A percentile compares a stretch with the other conserved stretches of the same genome.
These are phyloP conservation scores for Smutsia gigantea DNA, from an alignment of 2,797 vertebrate genomes.

Conservation along the genomic window DNA sequence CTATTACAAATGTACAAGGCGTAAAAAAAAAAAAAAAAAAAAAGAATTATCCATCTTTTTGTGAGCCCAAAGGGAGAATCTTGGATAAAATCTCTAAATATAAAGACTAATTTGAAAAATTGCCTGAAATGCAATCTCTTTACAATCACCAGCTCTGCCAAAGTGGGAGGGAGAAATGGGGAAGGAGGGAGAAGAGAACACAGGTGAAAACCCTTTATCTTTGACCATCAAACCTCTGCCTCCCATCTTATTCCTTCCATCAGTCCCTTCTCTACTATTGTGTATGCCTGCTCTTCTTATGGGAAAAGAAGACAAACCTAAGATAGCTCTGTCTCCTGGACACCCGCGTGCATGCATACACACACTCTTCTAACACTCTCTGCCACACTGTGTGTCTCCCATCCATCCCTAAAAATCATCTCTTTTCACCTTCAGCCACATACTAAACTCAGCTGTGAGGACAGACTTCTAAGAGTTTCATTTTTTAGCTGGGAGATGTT, in stretches of 20 bases:
- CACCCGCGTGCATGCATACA: too few species aligned
- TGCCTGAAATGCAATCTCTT: background rate
- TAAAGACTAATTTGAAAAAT: background rate
- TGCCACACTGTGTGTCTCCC: background rate
- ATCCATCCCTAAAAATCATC: background rate
- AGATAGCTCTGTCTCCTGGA: background rate
- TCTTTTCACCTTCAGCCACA: conserved; percentile 20
- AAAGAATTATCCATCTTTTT: background rate
- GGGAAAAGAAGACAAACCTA: background rate
- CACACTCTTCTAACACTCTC: background rate
- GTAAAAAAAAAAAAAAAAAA: background rate
- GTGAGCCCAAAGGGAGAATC: background rate
- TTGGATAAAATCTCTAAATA: background rate
- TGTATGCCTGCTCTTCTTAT: background rate
- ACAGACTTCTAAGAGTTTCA: background rate
- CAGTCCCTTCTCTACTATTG: background rate
- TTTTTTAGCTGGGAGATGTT: background rate
- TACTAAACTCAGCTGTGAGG: background rate
- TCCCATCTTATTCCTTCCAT: background rate
- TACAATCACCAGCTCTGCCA: background rate
- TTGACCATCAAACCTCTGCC: background rate
- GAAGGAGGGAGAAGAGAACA: background rate
- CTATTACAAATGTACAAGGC: background rate
- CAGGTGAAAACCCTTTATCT: background rate
- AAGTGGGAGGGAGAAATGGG: background rate